Conservation (phyloP, 1,140 invertebrate genomes). For the Trichomalopsis sarcophagae region DNA sequence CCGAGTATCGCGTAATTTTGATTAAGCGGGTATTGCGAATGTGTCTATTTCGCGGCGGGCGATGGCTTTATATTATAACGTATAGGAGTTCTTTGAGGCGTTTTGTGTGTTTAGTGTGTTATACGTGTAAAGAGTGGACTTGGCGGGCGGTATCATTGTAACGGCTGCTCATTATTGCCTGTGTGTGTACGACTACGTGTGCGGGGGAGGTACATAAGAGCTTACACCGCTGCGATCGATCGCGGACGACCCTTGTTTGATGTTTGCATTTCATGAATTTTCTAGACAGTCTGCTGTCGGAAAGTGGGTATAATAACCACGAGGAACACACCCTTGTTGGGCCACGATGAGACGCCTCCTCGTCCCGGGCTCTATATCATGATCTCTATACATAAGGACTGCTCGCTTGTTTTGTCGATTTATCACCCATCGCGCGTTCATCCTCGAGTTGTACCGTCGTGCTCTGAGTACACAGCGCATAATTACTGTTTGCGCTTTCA, state of each 20-base stretch:
- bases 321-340: conserved; percentile 44
- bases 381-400: not conserved
- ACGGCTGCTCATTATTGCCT: not conserved
- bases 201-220: not conserved
- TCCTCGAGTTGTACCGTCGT: not conserved
- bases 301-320: conserved; percentile 18
- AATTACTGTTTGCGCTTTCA: not conserved
- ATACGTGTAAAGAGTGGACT: not conserved
- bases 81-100: not conserved
- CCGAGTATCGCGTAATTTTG: conserved; percentile 21
- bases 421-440: not conserved
- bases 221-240: conserved; percentile 20
- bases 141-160: not conserved
- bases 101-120: not conserved
- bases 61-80: not conserved
- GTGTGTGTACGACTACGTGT: not conserved
- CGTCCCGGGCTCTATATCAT: not conserved
- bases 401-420: conserved; percentile 14
- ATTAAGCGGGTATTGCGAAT: conserved; percentile 1
- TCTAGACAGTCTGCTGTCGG: conserved; percentile 28
- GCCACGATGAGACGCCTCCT: conserved; percentile 3
- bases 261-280: conserved; percentile 50
- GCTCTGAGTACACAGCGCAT: not conserved
- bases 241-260: conserved; percentile 31
- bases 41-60: conserved; percentile 3